Percentiles rank a stretch among this genome's conserved stretches.
Conservation (phyloP, 2,113 vertebrate species). For the Copsychus sechellarum region DNA sequence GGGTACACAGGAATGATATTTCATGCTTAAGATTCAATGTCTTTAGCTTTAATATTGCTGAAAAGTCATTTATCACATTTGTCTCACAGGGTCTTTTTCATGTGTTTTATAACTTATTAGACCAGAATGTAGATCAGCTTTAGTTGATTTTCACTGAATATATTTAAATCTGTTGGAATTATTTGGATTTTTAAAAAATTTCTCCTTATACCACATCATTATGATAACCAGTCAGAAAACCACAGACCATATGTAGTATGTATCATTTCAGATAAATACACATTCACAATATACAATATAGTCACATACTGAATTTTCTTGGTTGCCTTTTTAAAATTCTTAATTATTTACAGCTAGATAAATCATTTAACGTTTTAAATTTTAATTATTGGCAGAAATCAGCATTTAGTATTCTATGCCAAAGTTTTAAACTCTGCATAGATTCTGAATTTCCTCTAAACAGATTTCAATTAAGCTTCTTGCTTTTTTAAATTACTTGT, state of each 20-base stretch:
- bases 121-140: conserved; percentile 54
- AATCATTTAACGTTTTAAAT: conserved; percentile 81
- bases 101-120: conserved; percentile 52
- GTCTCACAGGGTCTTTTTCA: conserved; percentile 52
- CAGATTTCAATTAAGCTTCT: conserved; percentile 67
- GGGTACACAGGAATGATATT: conserved; percentile 24
- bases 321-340: conserved; percentile 70
- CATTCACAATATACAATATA: conserved; percentile 40
- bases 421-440: conserved; percentile 72
- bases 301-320: conserved; percentile 51
- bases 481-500: neutral
- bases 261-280: conserved; percentile 10
- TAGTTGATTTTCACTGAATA: conserved; percentile 60
- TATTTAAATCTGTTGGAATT: conserved; percentile 66
- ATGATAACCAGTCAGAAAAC: neutral
- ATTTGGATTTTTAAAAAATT: neutral
- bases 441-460: conserved; percentile 66
- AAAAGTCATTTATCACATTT: conserved; percentile 60
- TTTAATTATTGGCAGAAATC: conserved; percentile 78
- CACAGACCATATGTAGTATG: neutral
- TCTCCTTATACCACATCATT: neutral
- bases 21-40: conserved; percentile 55
- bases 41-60: conserved; percentile 55
- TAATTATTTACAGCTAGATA: conserved; percentile 80
- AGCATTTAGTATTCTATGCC: conserved; percentile 73